Evolutionary conservation across 2,113 vertebrate species (phyloP), one percentile per base, ranked within the genome.

Genomic region (Lampris megalopsis): DNA sequence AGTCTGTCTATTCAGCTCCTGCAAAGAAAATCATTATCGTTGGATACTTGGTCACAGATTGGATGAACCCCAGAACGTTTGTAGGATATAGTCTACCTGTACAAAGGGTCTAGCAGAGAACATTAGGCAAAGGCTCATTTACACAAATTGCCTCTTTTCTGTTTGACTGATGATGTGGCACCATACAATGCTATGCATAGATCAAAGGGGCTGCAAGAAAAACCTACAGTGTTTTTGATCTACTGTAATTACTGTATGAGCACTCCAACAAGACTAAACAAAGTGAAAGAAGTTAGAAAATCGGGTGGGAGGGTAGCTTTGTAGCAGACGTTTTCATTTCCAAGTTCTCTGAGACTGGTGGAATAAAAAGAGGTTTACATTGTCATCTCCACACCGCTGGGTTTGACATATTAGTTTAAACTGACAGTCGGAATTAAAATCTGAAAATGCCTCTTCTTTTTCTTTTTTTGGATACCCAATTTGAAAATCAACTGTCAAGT

Each of bases 341-440:
- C 79, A 89, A 93, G 84, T 91, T 82, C 73, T 81, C 79, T 63
- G 71, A 71, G 83, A 87, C 86, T 90, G 85, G 38, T 69, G 79
- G 82, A 91, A 91, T 86, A 79, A 81, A 91, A 88, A 88, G 70
- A 83, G 90, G 88, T 93, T 90, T 89, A 77, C 85, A 86, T 88
- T 88, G 89, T 86, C 91, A 87, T 88, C 78, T 76, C 87, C 74
- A 73, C 63, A 82, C 86, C 63, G 87, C 89, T 82, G 83, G 40
- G 86, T 86, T 87, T 90, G 90, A 90, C 90, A 92, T 84, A 87
- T 86, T 91, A 89, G 77, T 92, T 93, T 90, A 82, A 93, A 92
- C 88, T 92, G 92, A 94, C 91, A 93, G 89, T 88, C 80, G 73
- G 91, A 94, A 94, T 93, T 93, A 90, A 93, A 94, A 94, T 92